Conservation (phyloP, 2,888 invertebrate species). For the Lepidonotus clava region DNA sequence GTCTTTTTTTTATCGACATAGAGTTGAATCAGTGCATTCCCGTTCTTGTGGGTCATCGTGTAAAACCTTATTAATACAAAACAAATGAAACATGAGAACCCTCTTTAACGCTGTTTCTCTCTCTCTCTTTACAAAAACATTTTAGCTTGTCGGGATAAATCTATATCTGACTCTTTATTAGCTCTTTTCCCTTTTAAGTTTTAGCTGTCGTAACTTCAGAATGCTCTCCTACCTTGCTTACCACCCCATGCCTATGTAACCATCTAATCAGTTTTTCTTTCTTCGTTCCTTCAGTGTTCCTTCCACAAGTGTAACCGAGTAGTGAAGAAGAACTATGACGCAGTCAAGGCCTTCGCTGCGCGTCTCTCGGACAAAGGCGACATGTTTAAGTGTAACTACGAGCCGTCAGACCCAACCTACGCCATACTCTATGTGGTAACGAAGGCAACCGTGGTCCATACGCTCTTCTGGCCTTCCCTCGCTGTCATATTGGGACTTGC, state of each 20-base stretch:
- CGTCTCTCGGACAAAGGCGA: constrained; percentile 42
- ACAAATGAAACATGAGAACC: too few relatives aligned
- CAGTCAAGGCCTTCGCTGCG: constrained; percentile 60
- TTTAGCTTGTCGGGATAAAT: too few relatives aligned
- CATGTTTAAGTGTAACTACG: constrained; percentile 60
- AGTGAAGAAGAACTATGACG: constrained; percentile 57
- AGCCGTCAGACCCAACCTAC: constrained; percentile 59
- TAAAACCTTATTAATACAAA: too few relatives aligned
- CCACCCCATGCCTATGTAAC: neutral
- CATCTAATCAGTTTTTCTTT: too few relatives aligned
- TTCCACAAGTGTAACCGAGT: constrained; percentile 65
- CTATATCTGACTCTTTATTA: too few relatives aligned
- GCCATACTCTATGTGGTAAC: constrained; percentile 63
- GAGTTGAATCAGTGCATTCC: too few relatives aligned
- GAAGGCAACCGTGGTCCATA: constrained; percentile 61
- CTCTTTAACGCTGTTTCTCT: neutral
- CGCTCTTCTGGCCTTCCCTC: constrained; percentile 66
- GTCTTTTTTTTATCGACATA: too few relatives aligned
- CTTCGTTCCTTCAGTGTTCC: constrained; percentile 64
- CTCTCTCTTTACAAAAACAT: neutral
- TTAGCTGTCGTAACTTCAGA: too few relatives aligned
- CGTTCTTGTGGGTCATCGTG: too few relatives aligned
- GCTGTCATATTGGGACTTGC: constrained; percentile 62
- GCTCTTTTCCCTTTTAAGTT: too few relatives aligned
- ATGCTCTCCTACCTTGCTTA: neutral